A percentile compares a stretch with the other conserved stretches of the same genome.
Conservation (phyloP, 2,888 invertebrate species). For the Drosophila longiperda region DNA sequence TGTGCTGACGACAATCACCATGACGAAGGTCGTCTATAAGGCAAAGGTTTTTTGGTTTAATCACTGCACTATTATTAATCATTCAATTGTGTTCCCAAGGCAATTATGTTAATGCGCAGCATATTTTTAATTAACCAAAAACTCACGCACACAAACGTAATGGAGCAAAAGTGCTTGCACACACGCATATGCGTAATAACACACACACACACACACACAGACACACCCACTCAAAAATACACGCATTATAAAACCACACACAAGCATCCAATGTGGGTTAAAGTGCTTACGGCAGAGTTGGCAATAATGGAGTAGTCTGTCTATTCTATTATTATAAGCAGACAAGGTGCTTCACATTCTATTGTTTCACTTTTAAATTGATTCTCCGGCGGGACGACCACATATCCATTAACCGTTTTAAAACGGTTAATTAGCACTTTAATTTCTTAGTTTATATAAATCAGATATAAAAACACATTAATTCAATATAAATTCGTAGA, state of each 20-base stretch:
- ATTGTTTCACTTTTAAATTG: slow-evolving; percentile 26
- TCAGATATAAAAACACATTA: not conserved
- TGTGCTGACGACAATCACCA: slow-evolving; percentile 16
- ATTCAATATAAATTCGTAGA: not conserved
- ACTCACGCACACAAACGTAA: slow-evolving; percentile 30
- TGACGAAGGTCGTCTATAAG: slow-evolving; percentile 53
- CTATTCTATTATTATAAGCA: slow-evolving; percentile 6
- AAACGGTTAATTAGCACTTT: slow-evolving; percentile 1
- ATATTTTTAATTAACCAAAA: slow-evolving; percentile 70
- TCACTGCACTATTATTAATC: slow-evolving; percentile 72
- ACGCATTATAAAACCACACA: slow-evolving; percentile 44
- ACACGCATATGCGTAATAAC: slow-evolving; percentile 30
- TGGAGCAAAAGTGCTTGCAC: slow-evolving; percentile 2
- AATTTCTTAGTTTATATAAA: not conserved
- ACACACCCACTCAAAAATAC: not conserved
- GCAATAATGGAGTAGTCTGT: slow-evolving; percentile 15
- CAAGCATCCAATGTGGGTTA: slow-evolving; percentile 36
- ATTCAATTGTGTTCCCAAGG: slow-evolving; percentile 73
- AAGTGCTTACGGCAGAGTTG: slow-evolving; percentile 50
- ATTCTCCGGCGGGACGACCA: not conserved
- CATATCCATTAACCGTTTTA: not conserved
- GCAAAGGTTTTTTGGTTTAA: slow-evolving; percentile 54
- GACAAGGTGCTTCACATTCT: slow-evolving; percentile 27
- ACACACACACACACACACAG: slow-evolving; percentile 30
- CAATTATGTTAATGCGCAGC: slow-evolving; percentile 73